Conservation (phyloP, 2,113 vertebrate genomes). For the Siniperca knerii region DNA sequence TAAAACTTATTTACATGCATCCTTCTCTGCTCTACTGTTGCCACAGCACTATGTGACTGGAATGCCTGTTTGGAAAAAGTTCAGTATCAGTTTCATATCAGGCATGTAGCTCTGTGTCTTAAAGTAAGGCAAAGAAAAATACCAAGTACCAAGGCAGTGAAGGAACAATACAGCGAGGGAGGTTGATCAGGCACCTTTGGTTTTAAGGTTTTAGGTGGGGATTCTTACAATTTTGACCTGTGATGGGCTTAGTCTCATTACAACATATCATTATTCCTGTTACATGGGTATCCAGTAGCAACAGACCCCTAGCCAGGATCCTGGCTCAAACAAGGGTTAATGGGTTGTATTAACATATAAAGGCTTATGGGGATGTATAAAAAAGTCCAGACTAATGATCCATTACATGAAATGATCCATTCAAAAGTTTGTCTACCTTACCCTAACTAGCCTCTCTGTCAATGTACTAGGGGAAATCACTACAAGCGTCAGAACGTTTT, state of each 20-base stretch:
- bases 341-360: constrained; percentile 20
- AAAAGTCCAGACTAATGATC: constrained; percentile 26
- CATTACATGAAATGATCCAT: constrained; percentile 26
- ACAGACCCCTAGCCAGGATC: neutral
- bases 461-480: constrained; percentile 17
- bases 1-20: constrained; percentile 83
- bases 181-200: constrained; percentile 79
- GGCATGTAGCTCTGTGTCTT: constrained; percentile 51
- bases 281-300: constrained; percentile 18
- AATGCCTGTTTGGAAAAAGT: constrained; percentile 73
- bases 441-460: constrained; percentile 14
- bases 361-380: constrained; percentile 12
- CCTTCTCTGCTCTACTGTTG: constrained; percentile 75
- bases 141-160: constrained; percentile 60
- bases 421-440: constrained; percentile 16
- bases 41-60: constrained; percentile 67
- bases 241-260: constrained; percentile 32
- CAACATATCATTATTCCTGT: constrained; percentile 30
- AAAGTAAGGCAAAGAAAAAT: constrained; percentile 58
- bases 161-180: constrained; percentile 50
- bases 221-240: constrained; percentile 29
- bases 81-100: constrained; percentile 53
- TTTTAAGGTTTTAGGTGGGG: constrained; percentile 66
- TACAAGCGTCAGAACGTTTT: constrained; percentile 27
- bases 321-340: constrained; percentile 18